These are phyloP conservation scores for Triops longicaudatus DNA, from an alignment of 1,140 invertebrate genomes.

Conservation along the genomic window DNA sequence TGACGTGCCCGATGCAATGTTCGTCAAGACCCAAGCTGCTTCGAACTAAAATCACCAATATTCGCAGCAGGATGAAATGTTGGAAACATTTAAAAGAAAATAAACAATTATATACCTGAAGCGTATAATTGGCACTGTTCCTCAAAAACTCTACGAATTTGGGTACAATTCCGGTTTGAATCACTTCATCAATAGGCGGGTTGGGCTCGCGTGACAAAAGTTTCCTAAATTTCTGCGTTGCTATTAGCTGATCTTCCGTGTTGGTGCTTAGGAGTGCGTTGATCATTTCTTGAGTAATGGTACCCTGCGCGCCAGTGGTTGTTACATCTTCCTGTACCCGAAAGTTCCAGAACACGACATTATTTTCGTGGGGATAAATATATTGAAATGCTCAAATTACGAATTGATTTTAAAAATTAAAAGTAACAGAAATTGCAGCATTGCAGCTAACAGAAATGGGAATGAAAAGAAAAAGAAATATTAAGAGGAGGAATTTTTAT, in stretches of 20 bases:
- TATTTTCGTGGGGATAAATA: no score
- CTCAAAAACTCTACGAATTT: constrained; percentile 90
- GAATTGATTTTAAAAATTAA: no score
- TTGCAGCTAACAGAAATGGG: no score
- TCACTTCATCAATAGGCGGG: constrained; percentile 98
- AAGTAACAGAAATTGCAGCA: no score
- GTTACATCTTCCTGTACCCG: constrained; percentile 35
- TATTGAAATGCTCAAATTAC: no score
- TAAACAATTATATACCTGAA: constrained; percentile 55
- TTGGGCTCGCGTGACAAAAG: constrained; percentile 90
- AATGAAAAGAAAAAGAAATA: no score
- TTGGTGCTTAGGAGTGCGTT: constrained; percentile 71
- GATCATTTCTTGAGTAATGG: constrained; percentile 63
- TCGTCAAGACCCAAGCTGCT: constrained; percentile 95
- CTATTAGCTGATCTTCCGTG: constrained; percentile 69
- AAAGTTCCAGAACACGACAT: no score
- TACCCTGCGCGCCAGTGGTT: constrained; percentile 42
- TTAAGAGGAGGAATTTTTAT: neutral
- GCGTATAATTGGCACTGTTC: constrained; percentile 67
- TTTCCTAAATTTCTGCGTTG: constrained; percentile 92
- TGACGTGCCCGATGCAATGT: constrained; percentile 95
- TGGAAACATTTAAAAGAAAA: neutral
- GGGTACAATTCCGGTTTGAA: constrained; percentile 89
- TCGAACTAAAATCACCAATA: constrained; percentile 67
- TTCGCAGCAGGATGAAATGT: neutral